These are phyloP conservation scores for Chrysoperla carnea DNA, from an alignment of 1,140 invertebrate species.

Conservation along the genomic window DNA sequence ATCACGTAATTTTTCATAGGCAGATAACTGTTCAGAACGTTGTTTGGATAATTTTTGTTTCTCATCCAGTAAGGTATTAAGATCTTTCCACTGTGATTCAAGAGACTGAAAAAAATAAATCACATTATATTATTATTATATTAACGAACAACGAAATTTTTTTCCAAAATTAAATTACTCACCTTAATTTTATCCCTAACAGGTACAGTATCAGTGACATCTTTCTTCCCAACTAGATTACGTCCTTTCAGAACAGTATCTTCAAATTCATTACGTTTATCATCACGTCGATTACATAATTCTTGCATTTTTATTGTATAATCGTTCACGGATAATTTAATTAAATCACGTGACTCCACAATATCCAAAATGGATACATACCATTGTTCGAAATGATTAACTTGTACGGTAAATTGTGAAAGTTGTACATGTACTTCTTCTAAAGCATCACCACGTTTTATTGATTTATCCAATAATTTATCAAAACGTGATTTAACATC, in stretches of 20 bases:
- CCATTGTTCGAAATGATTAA: slow-evolving; percentile 49
- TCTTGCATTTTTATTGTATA: slow-evolving; percentile 42
- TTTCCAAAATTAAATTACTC: neutral
- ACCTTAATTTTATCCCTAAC: slow-evolving; percentile 76
- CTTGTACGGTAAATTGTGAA: slow-evolving; percentile 49
- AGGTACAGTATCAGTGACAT: slow-evolving; percentile 70
- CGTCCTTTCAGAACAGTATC: slow-evolving; percentile 64
- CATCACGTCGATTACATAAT: slow-evolving; percentile 17
- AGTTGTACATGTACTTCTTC: slow-evolving; percentile 62
- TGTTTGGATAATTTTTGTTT: slow-evolving; percentile 65
- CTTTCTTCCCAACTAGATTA: slow-evolving; percentile 68
- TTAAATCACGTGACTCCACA: slow-evolving; percentile 53
- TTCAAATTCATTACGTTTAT: slow-evolving; percentile 39
- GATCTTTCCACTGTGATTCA: slow-evolving; percentile 75
- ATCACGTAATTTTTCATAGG: slow-evolving; percentile 69
- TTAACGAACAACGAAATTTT: slow-evolving; percentile 1
- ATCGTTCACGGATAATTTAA: slow-evolving; percentile 48
- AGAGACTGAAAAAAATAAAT: slow-evolving; percentile 31
- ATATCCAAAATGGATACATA: slow-evolving; percentile 52
- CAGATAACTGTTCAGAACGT: slow-evolving; percentile 62
- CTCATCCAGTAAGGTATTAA: slow-evolving; percentile 61
- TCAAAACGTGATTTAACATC: slow-evolving; percentile 73
- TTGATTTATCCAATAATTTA: slow-evolving; percentile 61
- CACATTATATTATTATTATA: neutral
- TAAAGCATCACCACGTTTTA: slow-evolving; percentile 61